Percentiles rank a stretch among this genome's conserved stretches.
These are phyloP conservation scores for Poeciliopsis turrubarensis DNA, from an alignment of 2,113 vertebrate genomes.

Conservation along the genomic window DNA sequence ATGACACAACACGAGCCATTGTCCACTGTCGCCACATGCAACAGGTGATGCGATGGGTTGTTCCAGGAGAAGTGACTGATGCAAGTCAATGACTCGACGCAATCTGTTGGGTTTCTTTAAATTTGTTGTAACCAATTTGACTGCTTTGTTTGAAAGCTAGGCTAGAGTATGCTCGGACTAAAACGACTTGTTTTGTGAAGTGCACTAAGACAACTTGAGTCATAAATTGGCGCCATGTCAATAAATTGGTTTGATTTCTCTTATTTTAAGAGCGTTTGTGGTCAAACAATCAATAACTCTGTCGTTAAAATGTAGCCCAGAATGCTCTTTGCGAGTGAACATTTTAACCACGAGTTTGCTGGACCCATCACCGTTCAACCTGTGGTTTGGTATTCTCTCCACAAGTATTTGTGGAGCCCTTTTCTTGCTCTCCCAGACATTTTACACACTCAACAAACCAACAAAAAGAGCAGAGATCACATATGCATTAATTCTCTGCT, in stretches of 20 bases:
- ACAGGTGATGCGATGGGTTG: too few relatives aligned
- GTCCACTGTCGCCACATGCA: too few relatives aligned
- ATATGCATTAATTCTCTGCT: conserved; percentile 23
- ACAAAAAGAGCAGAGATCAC: conserved; percentile 11
- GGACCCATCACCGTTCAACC: background rate
- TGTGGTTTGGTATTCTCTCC: background rate
- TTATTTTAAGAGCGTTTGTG: background rate
- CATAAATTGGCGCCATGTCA: too few relatives aligned
- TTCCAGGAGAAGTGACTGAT: too few relatives aligned
- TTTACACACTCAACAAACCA: background rate
- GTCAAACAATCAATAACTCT: background rate
- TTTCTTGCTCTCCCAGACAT: background rate
- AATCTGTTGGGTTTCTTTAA: too few relatives aligned
- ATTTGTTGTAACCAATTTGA: too few relatives aligned
- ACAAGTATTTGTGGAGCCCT: background rate
- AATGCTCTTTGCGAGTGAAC: background rate
- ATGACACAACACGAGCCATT: too few relatives aligned
- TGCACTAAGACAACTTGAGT: too few relatives aligned
- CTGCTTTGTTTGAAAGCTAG: too few relatives aligned
- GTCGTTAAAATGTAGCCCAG: background rate
- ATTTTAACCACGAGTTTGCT: background rate
- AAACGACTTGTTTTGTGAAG: too few relatives aligned
- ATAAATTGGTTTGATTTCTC: background rate
- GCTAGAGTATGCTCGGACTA: too few relatives aligned
- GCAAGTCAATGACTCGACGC: too few relatives aligned